Evolutionary conservation across 2,113 vertebrate species (phyloP).

Genomic region (Larimichthys crocea): DNA sequence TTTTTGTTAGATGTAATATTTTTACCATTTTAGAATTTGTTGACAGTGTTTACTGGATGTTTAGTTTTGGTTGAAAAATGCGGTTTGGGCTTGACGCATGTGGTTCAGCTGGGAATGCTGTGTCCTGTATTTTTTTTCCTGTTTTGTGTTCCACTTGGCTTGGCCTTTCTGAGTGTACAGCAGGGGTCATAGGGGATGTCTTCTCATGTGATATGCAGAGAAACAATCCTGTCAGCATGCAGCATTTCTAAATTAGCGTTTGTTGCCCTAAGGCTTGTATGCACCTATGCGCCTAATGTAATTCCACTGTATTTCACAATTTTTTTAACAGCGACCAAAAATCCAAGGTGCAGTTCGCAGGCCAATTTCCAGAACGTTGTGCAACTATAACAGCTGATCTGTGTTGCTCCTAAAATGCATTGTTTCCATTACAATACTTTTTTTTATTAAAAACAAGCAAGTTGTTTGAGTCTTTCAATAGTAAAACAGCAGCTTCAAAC

Average conservation of each 20-base stretch:
- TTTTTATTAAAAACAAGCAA: neutral
- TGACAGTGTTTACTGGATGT: slow-evolving; percentile 43
- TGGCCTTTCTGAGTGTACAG: slow-evolving; percentile 5
- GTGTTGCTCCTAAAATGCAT: neutral
- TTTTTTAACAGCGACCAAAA: neutral
- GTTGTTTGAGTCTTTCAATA: neutral
- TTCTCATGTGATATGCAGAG: slow-evolving; percentile 18
- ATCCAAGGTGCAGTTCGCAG: neutral
- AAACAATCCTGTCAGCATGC: slow-evolving; percentile 27
- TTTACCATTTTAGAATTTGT: slow-evolving; percentile 34
- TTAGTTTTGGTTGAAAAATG: slow-evolving; percentile 23
- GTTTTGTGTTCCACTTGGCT: slow-evolving; percentile 31
- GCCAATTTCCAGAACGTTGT: neutral
- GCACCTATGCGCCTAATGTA: neutral
- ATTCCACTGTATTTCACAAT: slow-evolving; percentile 10
- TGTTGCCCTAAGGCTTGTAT: slow-evolving; percentile 9
- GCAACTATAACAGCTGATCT: slow-evolving; percentile 1
- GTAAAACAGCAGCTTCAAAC: neutral
- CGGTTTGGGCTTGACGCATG: slow-evolving; percentile 11
- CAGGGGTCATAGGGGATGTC: slow-evolving; percentile 24
- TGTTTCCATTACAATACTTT: neutral
- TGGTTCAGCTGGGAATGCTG: slow-evolving; percentile 28
- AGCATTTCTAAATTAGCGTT: slow-evolving; percentile 1
- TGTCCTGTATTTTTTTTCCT: slow-evolving; percentile 32
- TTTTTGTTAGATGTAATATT: slow-evolving; percentile 2